phyloP scores from a whole-genome alignment of 2,888 invertebrate species.

The Peribatodes rhomboidaria region DNA sequence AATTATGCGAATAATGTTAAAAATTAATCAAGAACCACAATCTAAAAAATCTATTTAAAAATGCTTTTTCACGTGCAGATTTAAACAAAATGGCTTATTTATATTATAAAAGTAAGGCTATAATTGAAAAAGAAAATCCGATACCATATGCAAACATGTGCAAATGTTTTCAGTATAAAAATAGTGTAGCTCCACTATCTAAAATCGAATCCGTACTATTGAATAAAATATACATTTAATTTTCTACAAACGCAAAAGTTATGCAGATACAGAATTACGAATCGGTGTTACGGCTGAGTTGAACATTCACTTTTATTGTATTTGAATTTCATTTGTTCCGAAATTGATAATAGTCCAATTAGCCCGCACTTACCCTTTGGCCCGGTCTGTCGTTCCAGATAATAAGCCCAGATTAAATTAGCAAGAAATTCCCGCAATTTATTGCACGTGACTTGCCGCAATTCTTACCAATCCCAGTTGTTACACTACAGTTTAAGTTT shows the following conservation, averaged over 20 bases:
- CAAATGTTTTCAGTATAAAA: slow-evolving; percentile 11
- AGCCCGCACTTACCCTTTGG: slow-evolving; percentile 53
- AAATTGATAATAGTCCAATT: slow-evolving; percentile 55
- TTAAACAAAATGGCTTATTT: not conserved
- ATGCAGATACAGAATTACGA: slow-evolving; percentile 27
- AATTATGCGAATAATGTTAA: too few species aligned
- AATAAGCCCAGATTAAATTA: slow-evolving; percentile 1
- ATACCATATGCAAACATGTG: not conserved
- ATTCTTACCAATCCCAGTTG: not conserved
- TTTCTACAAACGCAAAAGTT: slow-evolving; percentile 24
- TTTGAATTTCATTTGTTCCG: slow-evolving; percentile 50
- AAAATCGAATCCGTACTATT: slow-evolving; percentile 32
- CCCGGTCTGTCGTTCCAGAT: slow-evolving; percentile 37
- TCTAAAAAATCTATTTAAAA: not conserved
- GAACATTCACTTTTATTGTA: slow-evolving; percentile 47
- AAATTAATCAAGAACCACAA: not conserved
- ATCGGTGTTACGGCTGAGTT: slow-evolving; percentile 35
- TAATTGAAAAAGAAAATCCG: slow-evolving; percentile 14
- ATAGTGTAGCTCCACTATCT: slow-evolving; percentile 21
- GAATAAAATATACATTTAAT: slow-evolving; percentile 46
- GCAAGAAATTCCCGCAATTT: not conserved
- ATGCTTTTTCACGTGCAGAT: not conserved
- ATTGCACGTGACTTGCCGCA: not conserved
- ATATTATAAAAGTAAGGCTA: not conserved
- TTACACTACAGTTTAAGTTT: too few species aligned